Percentiles rank a stretch among this genome's conserved stretches.
phyloP scores from a whole-genome alignment of 2,113 vertebrate species.

The Nanger granti region DNA sequence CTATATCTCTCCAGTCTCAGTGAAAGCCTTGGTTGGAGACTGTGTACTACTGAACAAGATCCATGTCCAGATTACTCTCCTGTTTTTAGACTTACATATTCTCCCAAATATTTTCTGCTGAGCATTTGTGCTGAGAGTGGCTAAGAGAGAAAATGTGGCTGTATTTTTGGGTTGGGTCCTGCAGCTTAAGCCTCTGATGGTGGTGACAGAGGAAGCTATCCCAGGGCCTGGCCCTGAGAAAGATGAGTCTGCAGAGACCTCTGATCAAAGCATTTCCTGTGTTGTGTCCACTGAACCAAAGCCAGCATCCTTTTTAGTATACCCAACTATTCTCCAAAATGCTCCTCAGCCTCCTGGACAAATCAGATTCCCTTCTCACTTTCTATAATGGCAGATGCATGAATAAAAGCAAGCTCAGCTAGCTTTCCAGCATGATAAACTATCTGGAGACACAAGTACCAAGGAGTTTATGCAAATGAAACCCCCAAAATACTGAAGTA shows the following conservation, averaged over 20 bases:
- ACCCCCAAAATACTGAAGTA: slow-evolving; percentile 26
- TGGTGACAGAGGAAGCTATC: neutral
- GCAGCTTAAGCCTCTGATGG: neutral
- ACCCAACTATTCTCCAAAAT: slow-evolving; percentile 23
- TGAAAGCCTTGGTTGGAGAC: neutral
- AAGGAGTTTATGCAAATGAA: slow-evolving; percentile 47
- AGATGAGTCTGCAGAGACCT: neutral
- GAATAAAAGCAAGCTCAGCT: slow-evolving; percentile 24
- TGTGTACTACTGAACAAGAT: neutral
- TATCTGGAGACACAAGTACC: slow-evolving; percentile 4
- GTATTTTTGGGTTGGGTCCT: neutral
- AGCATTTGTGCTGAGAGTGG: neutral
- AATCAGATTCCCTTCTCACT: slow-evolving; percentile 20
- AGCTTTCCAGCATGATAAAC: slow-evolving; percentile 24
- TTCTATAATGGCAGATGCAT: neutral
- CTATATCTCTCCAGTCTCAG: neutral
- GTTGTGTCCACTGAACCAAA: neutral
- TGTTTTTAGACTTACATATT: neutral
- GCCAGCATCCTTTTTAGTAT: neutral
- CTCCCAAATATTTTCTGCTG: too few species aligned
- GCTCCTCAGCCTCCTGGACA: neutral
- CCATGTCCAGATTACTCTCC: neutral
- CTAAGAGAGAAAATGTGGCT: neutral
- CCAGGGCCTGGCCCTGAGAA: neutral
- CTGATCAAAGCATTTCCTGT: neutral